Evolutionary conservation across 2,888 invertebrate species (phyloP).

Genomic region (Drosophila anceps): DNA sequence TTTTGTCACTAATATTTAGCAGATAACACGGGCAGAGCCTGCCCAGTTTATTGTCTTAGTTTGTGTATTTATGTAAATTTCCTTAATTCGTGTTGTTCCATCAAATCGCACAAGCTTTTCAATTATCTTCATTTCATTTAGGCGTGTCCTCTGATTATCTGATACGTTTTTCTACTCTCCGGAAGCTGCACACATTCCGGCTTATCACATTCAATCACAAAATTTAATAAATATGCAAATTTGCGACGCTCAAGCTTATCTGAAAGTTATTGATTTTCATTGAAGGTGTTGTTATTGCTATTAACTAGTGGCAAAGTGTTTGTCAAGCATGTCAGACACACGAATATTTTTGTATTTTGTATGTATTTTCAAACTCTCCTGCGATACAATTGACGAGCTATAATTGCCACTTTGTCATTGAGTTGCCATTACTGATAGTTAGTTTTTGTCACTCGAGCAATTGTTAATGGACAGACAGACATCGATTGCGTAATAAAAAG

Average conservation of each 20-base stretch:
- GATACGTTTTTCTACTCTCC: conserved; percentile 18
- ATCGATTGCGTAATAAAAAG: conserved; percentile 53
- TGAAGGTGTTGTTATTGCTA: conserved; percentile 27
- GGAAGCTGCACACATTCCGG: conserved; percentile 24
- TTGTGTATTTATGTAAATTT: conserved; percentile 22
- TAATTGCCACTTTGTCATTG: conserved; percentile 56
- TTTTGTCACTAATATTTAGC: conserved; percentile 42
- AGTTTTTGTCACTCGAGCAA: conserved; percentile 34
- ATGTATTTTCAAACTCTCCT: conserved; percentile 21
- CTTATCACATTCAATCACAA: conserved; percentile 68
- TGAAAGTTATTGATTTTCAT: conserved; percentile 61
- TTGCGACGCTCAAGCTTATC: conserved; percentile 57
- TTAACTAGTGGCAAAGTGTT: conserved; percentile 21
- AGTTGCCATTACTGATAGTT: conserved; percentile 21
- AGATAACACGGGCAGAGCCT: conserved; percentile 18
- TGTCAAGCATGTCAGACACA: conserved; percentile 5
- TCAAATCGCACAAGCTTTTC: conserved; percentile 32
- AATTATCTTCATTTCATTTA: conserved; percentile 33
- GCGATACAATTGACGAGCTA: conserved; percentile 47
- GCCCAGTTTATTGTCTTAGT: conserved; percentile 25
- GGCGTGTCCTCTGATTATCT: conserved; percentile 7
- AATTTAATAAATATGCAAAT: conserved; percentile 80
- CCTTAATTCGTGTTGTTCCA: conserved; percentile 1
- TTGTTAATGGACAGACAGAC: conserved; percentile 18
- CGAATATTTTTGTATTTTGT: conserved; percentile 37